Evolutionary conservation across 2,113 vertebrate species (phyloP), one percentile per base, ranked within the genome.

Genomic region (Rhipidura dahli): DNA sequence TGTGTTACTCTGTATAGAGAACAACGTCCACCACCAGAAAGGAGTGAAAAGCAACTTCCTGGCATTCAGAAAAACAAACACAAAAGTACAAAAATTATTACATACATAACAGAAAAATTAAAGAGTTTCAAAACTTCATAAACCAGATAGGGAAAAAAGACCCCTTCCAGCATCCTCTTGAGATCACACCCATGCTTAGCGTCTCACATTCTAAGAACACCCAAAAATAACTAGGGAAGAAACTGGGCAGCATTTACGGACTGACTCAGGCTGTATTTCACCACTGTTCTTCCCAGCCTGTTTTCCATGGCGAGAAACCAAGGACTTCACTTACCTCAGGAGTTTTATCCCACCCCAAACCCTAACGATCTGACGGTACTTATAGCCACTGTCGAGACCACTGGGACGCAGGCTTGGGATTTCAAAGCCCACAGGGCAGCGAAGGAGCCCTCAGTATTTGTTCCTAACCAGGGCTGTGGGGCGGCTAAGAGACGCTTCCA

Each of bases 191-290:
- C 73, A 33, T 39, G 44, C 31, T 79, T 60, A 70, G 54, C 6
- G 60, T 68, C 68, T 75, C 89, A 81, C 56, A 26, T 49, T 77
- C 54, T 57, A 86, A 61, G n/a, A 73, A 5, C 44, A 75, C 22
- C 45, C 71, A 93, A 83, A 95, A 95, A 87, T 73, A 84, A 87
- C 81, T 8, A 75, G 28, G 37, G n/a, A 93, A 89, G 72, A 33
- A 68, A 61, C 65, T 22, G 49, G 61, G 56, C 86, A 71, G 69
- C 44, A 16, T 68, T 79, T 24, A 82, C 18, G 13, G 15, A 51
- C 53, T 78, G 91, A 92, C 72, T 97, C 79, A 87, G 57, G 45
- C 56, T 6, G 3, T 71, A n/a, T 90, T 90, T 84, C 72, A 18
- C 33, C 86, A 92, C 39, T 20, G 56, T 13, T 70, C 76, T 63